These are phyloP conservation scores for Oopsacas minuta DNA, from an alignment of 37 sponge, comb jelly and placozoan genomes.

Conservation along the genomic window DNA sequence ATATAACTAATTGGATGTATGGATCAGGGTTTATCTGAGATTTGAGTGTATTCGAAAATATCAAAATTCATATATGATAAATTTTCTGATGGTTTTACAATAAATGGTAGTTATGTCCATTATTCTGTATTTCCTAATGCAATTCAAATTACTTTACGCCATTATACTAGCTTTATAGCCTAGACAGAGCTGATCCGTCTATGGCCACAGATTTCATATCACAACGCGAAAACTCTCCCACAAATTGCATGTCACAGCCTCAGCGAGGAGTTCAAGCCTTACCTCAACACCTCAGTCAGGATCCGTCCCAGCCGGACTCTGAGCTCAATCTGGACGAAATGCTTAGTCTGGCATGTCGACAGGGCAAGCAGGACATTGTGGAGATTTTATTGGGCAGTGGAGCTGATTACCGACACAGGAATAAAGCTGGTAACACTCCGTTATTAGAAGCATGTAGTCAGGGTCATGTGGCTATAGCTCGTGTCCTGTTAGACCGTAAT, in stretches of 20 bases:
- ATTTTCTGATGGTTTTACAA: no score
- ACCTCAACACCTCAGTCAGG: neutral
- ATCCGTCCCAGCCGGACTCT: slow-evolving; percentile 26
- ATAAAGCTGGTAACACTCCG: slow-evolving; percentile 96
- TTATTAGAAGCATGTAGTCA: slow-evolving; percentile 95
- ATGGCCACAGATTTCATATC: slow-evolving; percentile 17
- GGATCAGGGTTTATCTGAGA: no score
- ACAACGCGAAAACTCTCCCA: slow-evolving; percentile 16
- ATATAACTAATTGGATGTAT: no score
- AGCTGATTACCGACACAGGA: slow-evolving; percentile 81
- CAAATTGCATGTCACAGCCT: slow-evolving; percentile 12
- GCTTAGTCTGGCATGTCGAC: slow-evolving; percentile 93
- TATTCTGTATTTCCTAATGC: no score
- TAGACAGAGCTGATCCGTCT: neutral
- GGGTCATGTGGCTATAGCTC: slow-evolving; percentile 82
- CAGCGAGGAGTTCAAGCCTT: neutral
- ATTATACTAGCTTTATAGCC: neutral
- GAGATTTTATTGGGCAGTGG: slow-evolving; percentile 94
- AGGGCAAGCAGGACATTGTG: slow-evolving; percentile 98
- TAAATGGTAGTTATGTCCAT: no score
- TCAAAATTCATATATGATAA: no score
- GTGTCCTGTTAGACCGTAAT: slow-evolving; percentile 69
- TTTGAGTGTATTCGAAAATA: neutral
- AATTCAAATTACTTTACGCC: no score
- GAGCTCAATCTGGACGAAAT: slow-evolving; percentile 96